Percentiles rank a stretch among this genome's conserved stretches.
Evolutionary conservation across 1,140 invertebrate species (phyloP).

Genomic region (Lasioglossum albipes): DNA sequence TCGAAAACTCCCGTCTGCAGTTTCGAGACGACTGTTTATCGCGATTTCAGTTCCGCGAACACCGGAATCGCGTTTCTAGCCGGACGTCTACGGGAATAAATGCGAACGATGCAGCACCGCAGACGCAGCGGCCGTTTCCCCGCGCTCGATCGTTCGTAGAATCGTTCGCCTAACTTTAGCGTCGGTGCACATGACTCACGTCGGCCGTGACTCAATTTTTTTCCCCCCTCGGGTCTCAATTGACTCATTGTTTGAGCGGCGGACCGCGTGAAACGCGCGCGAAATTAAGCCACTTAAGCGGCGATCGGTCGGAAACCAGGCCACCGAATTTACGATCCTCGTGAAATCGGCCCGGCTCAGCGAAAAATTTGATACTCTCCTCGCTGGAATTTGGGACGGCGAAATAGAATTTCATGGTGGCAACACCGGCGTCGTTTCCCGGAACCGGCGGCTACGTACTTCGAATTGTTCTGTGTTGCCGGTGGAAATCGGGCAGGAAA

Average conservation of each 20-base stretch:
- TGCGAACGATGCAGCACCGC: background rate
- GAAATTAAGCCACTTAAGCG: constrained; percentile 35
- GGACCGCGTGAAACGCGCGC: constrained; percentile 7
- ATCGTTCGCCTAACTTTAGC: constrained; percentile 3
- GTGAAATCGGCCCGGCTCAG: constrained; percentile 6
- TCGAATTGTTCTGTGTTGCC: no score
- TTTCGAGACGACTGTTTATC: constrained; percentile 15
- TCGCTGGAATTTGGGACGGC: background rate
- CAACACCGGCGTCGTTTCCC: background rate
- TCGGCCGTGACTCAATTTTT: constrained; percentile 26
- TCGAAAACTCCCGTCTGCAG: background rate
- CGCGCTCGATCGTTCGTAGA: background rate
- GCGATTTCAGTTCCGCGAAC: background rate
- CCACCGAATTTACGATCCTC: constrained; percentile 5
- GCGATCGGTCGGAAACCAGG: constrained; percentile 26
- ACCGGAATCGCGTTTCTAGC: constrained; percentile 22
- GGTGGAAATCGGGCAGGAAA: no score
- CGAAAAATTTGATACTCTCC: background rate
- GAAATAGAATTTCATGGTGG: background rate
- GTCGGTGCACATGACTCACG: constrained; percentile 6
- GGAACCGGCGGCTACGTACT: background rate
- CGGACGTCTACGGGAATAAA: background rate
- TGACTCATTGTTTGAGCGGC: constrained; percentile 30
- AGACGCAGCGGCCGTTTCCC: background rate
- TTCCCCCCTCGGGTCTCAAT: constrained; percentile 9